These are phyloP conservation scores for Jacana jacana DNA, from an alignment of 2,113 vertebrate species.

Conservation along the genomic window DNA sequence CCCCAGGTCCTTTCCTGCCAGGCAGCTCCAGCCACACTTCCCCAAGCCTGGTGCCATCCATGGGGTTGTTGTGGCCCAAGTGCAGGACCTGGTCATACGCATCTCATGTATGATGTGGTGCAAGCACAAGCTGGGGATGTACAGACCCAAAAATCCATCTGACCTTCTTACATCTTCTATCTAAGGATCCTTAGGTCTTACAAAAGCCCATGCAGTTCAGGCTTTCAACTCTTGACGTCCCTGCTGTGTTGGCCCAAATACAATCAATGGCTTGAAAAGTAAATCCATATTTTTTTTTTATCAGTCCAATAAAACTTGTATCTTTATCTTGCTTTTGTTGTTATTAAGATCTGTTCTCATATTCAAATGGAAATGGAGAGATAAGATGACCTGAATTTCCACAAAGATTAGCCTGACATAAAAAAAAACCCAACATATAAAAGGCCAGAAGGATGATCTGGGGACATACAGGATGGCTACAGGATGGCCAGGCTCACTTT, in stretches of 20 bases:
- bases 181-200: background rate
- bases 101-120: background rate
- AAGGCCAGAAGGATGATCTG: background rate
- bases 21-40: too few species aligned
- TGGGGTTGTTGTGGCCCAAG: too few species aligned
- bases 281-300: background rate
- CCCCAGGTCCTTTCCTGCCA: too few species aligned
- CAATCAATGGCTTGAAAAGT: fast-evolving
- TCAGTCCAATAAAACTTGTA: background rate
- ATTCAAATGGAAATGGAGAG: background rate
- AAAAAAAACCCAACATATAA: background rate
- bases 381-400: background rate
- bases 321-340: background rate
- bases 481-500: background rate
- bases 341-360: background rate
- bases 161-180: background rate
- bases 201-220: background rate
- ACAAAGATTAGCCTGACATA: background rate
- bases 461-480: background rate
- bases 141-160: background rate
- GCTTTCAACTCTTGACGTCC: background rate
- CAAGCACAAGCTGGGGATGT: background rate
- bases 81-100: fast-evolving
- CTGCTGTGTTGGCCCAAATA: background rate
- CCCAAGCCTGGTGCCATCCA: too few species aligned